Conservation (phyloP, 30 jellyfish, hydroid and myxozoan genomes). For the Pseudorhiza aurosa region DNA sequence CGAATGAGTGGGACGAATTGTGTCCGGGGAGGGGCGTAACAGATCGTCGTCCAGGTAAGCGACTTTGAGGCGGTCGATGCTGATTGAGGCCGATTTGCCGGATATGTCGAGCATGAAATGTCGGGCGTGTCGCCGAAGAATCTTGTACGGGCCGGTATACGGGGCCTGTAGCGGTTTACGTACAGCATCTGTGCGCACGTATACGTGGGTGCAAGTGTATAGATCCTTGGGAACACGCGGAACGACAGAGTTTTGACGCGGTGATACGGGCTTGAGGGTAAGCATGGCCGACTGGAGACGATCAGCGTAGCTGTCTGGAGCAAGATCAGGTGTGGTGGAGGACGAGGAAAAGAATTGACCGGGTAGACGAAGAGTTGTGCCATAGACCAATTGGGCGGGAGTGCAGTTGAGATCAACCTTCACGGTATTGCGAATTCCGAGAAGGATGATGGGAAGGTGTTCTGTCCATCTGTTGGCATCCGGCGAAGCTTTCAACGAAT, state of each 20-base stretch:
- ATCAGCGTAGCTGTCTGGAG: constrained; percentile 24
- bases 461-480: constrained; percentile 31
- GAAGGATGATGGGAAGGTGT: constrained; percentile 50
- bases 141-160: constrained; percentile 42
- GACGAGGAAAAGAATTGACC: constrained; percentile 5
- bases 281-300: constrained; percentile 40
- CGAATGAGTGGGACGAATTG: neutral
- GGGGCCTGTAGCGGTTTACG: constrained; percentile 64
- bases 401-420: constrained; percentile 23
- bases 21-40: constrained; percentile 15
- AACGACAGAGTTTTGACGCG: constrained; percentile 6
- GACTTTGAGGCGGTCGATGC: constrained; percentile 61
- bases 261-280: constrained; percentile 6
- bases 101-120: constrained; percentile 7
- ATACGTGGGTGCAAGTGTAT: constrained; percentile 34
- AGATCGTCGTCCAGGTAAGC: constrained; percentile 50
- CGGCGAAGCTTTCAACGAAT: constrained; percentile 16
- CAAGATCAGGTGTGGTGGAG: neutral
- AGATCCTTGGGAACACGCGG: constrained; percentile 6
- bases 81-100: constrained; percentile 11
- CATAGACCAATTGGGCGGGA: constrained; percentile 41
- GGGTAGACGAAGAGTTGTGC: constrained; percentile 37
- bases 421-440: constrained; percentile 20
- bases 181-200: constrained; percentile 50
- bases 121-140: constrained; percentile 19